Evolutionary conservation across 2,888 invertebrate genomes (phyloP).

Genomic region (Macrosoma leucophasiata): DNA sequence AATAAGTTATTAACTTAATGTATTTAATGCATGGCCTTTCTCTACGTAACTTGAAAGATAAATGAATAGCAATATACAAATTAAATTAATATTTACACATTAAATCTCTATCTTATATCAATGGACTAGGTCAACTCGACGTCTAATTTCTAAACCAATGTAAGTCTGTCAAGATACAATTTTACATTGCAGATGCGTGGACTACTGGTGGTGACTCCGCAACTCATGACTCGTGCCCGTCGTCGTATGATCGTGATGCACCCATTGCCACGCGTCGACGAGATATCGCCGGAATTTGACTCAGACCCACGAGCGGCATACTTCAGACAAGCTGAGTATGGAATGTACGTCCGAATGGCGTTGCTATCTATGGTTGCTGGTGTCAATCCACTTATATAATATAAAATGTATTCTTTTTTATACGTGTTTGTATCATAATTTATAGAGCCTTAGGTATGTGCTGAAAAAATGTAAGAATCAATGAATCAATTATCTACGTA

Average conservation of each 20-base stretch:
- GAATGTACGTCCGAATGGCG: constrained; percentile 99
- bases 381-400: constrained; percentile 55
- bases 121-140: too few species aligned
- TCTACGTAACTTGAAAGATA: too few species aligned
- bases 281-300: constrained; percentile 97
- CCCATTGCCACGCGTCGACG: constrained; percentile 95
- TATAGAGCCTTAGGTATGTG: too few species aligned
- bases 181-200: constrained; percentile 90
- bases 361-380: constrained; percentile 93
- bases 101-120: too few species aligned
- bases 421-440: neutral
- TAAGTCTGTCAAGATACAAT: too few species aligned
- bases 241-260: constrained; percentile 98
- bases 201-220: constrained; percentile 92
- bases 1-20: too few species aligned
- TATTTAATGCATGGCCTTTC: too few species aligned
- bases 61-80: too few species aligned
- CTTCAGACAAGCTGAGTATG: constrained; percentile 98
- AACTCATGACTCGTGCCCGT: constrained; percentile 95
- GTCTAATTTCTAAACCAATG: too few species aligned
- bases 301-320: constrained; percentile 98
- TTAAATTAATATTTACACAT: too few species aligned
- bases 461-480: too few species aligned
- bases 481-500: too few species aligned
- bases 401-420: neutral